Evolutionary conservation across 2,797 vertebrate genomes (phyloP), one percentile per base, ranked within the genome.

Genomic region (Danio aesculapii): DNA sequence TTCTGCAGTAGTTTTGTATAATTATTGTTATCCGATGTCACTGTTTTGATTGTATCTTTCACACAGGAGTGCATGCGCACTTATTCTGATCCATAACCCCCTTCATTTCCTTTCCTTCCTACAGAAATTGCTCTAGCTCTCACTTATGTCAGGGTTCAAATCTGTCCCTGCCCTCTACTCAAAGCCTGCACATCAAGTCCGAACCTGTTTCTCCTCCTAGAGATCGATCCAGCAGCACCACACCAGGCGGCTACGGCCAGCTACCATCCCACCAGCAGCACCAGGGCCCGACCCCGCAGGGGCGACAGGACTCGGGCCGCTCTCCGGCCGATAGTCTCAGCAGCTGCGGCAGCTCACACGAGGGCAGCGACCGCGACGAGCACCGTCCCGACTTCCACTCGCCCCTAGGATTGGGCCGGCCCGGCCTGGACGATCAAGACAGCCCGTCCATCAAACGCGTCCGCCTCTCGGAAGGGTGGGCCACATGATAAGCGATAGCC

Each of bases 171-270:
- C 97, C 97, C 95, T 97, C 97, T 96, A 95, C 97, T 97, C 98
- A 99, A 97, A 98, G 97, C 97, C 98, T 99, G 96, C 97, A 95
- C 98, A 99, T 99, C 98, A 99, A 99, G 98, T 99, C 97, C 96
- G 98, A 99, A 98, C 98, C 98, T 97, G 97, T 99, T 97, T 99
- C 98, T 97, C 98, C 98, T 97, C 98, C 98, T 97, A 99, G 98
- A 98, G 98, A 99, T 93, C 97, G 97, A 93, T 97, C 96, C 95
- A 96, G 95, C 96, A 96, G 93, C 94, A 94, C 94, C 91, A 97
- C 98, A 83, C 96, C 96, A 72, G 97, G 95, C 92, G 96, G 96
- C 92, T 95, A 95, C 89, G 93, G 61, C 55, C 94, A 94, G 85
- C 83, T 80, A 55, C 76, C 81, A 11, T 83, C 85, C 47, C 85